These are phyloP conservation scores for Athalia cordata DNA, from an alignment of 2,888 invertebrate species.

Conservation along the genomic window DNA sequence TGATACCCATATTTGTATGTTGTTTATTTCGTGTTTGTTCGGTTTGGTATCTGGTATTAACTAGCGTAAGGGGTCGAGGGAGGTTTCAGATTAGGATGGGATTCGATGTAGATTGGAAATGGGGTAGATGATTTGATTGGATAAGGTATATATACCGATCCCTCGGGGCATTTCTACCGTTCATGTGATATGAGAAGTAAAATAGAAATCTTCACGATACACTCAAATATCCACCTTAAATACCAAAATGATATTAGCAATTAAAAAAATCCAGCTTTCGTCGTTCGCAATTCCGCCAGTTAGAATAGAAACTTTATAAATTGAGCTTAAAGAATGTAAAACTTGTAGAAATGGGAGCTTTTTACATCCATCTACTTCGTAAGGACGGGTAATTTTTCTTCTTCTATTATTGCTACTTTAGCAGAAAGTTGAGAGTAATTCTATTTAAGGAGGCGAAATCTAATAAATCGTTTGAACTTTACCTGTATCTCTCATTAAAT, in stretches of 20 bases:
- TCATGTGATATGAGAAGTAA: slow-evolving; percentile 25
- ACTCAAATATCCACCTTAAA: too few species aligned
- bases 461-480: slow-evolving; percentile 22
- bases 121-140: slow-evolving; percentile 42
- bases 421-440: background rate
- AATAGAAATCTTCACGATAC: too few species aligned
- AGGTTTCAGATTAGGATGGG: slow-evolving; percentile 25
- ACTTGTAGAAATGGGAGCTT: too few species aligned
- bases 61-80: background rate
- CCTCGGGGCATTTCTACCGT: background rate
- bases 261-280: too few species aligned
- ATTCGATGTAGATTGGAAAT: slow-evolving; percentile 38
- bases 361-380: too few species aligned
- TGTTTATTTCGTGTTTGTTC: background rate
- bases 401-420: background rate
- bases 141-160: slow-evolving; percentile 24
- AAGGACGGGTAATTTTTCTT: background rate
- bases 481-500: background rate
- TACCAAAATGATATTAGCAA: too few species aligned
- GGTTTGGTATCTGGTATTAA: background rate
- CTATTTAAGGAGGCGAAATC: background rate
- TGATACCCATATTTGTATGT: too few species aligned
- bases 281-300: too few species aligned
- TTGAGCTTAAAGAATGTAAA: too few species aligned
- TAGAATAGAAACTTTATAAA: too few species aligned